Evolutionary conservation across 2,888 invertebrate genomes (phyloP), one percentile per base, ranked within the genome.

Genomic region (Chrysolina haemoptera): DNA sequence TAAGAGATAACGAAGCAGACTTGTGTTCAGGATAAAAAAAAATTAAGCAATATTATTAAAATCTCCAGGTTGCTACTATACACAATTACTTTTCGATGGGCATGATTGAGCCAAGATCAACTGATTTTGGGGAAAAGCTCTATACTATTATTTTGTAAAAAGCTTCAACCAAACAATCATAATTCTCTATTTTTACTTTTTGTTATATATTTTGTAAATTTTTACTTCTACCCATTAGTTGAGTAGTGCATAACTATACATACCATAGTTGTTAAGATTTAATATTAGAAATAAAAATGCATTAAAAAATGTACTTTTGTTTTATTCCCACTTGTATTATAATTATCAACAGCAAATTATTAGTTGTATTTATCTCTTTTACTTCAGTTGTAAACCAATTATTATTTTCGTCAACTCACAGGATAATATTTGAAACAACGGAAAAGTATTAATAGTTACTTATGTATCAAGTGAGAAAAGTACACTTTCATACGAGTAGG

Each of bases 171-270:
- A 59, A 59, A 59, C 59, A 59, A 27, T 22, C 27, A 35, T 59
- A n/a, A 59, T 59, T 59, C 12, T 59, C 12, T 59, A 59, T 59
- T 59, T 59, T 22, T 59, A 59, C 27, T 59, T 59, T 59, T 59
- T 59, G 59, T 59, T 59, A 59, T 59, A 59, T 59, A 59, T 59
- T 59, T 59, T 59, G 59, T 59, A 59, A 59, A 27, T 59, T 59
- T 43, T 43, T 43, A 43, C 43, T n/a, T 50, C 8, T 59, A 35
- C 59, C 59, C 22, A 27, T 12, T 22, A 35, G 59, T 59, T 59
- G 22, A 59, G 22, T 59, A 35, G 59, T 59, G 59, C 59, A 59
- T 59, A 27, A 59, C 59, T 59, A 59, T 35, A 59, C 14, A 59
- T 16, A 22, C 59, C 59, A 59, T 35, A 27, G 59, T 35, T 59